Evolutionary conservation across 2,888 invertebrate genomes (phyloP).

Genomic region (Euspilapteryx auroguttella): DNA sequence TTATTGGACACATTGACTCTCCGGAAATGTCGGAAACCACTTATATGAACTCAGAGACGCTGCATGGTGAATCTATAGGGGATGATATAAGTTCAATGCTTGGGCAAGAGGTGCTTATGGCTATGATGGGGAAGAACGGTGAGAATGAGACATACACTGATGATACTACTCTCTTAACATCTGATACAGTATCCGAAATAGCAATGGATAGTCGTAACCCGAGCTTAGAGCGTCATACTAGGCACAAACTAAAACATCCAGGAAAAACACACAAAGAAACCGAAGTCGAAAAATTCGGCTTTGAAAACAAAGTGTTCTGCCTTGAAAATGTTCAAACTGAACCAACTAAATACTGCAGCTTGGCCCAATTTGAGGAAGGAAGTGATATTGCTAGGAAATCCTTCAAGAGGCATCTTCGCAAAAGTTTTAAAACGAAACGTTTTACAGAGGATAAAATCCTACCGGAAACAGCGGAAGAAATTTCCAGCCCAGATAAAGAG

Average conservation of each 20-base stretch:
- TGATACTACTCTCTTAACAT: constrained; percentile 69
- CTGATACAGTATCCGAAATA: constrained; percentile 53
- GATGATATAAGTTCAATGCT: constrained; percentile 78
- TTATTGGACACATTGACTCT: constrained; percentile 80
- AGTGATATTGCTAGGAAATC: constrained; percentile 81
- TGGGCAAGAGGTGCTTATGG: constrained; percentile 68
- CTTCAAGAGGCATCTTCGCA: constrained; percentile 60
- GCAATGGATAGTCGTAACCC: constrained; percentile 55
- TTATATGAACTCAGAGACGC: constrained; percentile 67
- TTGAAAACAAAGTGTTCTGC: constrained; percentile 73
- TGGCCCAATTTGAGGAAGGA: constrained; percentile 82
- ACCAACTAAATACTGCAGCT: constrained; percentile 72
- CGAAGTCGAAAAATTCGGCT: constrained; percentile 65
- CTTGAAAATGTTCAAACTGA: constrained; percentile 57
- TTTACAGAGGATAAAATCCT: constrained; percentile 30
- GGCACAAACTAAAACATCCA: constrained; percentile 58
- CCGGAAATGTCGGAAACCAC: constrained; percentile 79
- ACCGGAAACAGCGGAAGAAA: constrained; percentile 31
- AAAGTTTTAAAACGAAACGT: constrained; percentile 40
- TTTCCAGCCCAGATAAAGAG: constrained; percentile 18
- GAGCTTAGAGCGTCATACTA: constrained; percentile 59
- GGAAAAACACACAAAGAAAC: constrained; percentile 41
- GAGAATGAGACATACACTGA: constrained; percentile 71
- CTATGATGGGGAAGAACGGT: constrained; percentile 65
- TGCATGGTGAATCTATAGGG: constrained; percentile 77